Conservation (phyloP, 2,797 vertebrate genomes). For the Xiphophorus birchmanni region DNA sequence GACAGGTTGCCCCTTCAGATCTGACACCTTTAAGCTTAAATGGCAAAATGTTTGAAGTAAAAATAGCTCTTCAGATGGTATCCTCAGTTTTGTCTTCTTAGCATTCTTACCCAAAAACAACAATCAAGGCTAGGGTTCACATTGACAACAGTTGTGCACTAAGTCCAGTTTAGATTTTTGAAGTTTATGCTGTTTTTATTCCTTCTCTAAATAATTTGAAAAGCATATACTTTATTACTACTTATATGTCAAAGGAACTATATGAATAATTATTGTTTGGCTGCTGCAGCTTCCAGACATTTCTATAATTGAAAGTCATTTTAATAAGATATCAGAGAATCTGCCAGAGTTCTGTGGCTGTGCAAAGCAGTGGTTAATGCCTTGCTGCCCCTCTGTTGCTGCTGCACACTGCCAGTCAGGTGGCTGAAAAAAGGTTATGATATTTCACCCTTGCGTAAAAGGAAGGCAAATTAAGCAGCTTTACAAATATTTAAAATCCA, state of each 20-base stretch:
- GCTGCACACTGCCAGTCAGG: background rate
- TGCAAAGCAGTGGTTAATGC: background rate
- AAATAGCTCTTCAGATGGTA: constrained; percentile 12
- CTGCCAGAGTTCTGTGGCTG: background rate
- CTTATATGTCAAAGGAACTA: background rate
- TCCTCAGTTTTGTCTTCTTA: constrained; percentile 2
- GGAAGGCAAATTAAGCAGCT: background rate
- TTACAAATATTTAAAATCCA: background rate
- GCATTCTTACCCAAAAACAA: constrained; percentile 13
- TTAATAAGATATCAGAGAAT: background rate
- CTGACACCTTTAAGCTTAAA: constrained; percentile 19
- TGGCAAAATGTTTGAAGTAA: constrained; percentile 22
- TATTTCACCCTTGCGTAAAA: background rate
- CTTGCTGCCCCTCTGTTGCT: background rate
- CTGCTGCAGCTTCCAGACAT: background rate
- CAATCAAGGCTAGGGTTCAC: background rate
- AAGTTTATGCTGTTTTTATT: background rate
- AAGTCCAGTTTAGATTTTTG: background rate
- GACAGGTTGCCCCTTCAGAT: constrained; percentile 14
- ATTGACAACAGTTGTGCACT: background rate
- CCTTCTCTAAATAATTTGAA: background rate
- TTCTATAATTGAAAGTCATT: background rate
- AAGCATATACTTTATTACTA: background rate
- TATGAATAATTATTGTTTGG: background rate
- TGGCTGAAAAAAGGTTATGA: background rate